A percentile compares a stretch with the other conserved stretches of the same genome.
These are phyloP conservation scores for Himalopsyche phryganea DNA, from an alignment of 1,140 invertebrate species.

Conservation along the genomic window DNA sequence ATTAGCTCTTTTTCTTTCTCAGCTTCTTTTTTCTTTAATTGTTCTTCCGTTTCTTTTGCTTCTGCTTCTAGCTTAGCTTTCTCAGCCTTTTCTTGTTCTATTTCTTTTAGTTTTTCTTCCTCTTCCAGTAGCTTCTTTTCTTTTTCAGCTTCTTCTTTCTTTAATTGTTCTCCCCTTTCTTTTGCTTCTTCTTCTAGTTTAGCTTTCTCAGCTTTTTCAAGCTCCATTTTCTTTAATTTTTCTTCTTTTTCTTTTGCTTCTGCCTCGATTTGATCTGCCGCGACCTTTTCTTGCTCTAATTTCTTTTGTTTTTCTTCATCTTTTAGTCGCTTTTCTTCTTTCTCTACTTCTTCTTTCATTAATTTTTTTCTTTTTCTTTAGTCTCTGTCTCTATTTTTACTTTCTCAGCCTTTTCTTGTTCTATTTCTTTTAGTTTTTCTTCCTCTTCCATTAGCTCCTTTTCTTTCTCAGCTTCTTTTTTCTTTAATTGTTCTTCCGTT, in stretches of 20 bases:
- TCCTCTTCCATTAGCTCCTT: constrained; percentile 19
- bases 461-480: constrained; percentile 8
- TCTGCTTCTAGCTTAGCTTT: not conserved
- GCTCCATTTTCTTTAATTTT: not conserved
- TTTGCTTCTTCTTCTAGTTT: constrained; percentile 23
- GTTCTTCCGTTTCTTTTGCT: not conserved
- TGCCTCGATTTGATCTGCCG: not conserved
- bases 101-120: not conserved
- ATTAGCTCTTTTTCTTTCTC: constrained; percentile 2
- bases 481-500: constrained; percentile 11
- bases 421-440: not conserved
- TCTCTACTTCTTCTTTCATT: constrained; percentile 11
- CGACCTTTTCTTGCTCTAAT: constrained; percentile 36
- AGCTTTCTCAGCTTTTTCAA: constrained; percentile 32
- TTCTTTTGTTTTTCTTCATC: constrained; percentile 21
- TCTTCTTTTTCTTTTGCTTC: constrained; percentile 3
- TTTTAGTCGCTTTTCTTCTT: constrained; percentile 20
- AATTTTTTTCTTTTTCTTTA: constrained; percentile 4
- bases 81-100: not conserved
- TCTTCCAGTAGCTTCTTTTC: constrained; percentile 20
- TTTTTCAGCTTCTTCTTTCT: constrained; percentile 24
- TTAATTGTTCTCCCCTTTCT: constrained; percentile 17
- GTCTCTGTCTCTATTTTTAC: constrained; percentile 23
- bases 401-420: constrained; percentile 28
- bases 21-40: not conserved